A percentile compares a stretch with the other conserved stretches of the same genome.
Conservation (phyloP, 2,888 invertebrate genomes). For the Kuschelorhynchus macadamiae region DNA sequence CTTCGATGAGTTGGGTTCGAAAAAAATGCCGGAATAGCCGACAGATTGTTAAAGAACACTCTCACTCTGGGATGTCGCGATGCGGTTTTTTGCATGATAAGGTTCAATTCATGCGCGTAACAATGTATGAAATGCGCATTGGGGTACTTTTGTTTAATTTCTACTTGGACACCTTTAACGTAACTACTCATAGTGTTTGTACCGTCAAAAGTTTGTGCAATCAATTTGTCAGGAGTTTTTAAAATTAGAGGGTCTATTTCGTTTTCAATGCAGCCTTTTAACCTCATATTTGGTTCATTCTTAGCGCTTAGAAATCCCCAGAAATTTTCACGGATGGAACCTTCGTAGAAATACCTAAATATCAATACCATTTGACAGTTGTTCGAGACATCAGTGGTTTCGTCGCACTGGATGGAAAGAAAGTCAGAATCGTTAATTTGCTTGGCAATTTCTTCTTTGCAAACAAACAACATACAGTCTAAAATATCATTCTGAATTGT, state of each 20-base stretch:
- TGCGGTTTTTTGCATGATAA: slow-evolving; percentile 43
- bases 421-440: slow-evolving; percentile 9
- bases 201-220: slow-evolving; percentile 47
- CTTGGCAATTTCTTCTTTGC: slow-evolving; percentile 14
- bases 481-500: slow-evolving; percentile 21
- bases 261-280: slow-evolving; percentile 18
- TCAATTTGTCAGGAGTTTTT: slow-evolving; percentile 41
- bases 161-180: slow-evolving; percentile 39
- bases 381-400: slow-evolving; percentile 35
- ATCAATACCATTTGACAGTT: slow-evolving; percentile 36
- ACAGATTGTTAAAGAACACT: slow-evolving; percentile 22
- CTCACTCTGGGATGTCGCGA: slow-evolving; percentile 34
- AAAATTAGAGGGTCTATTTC: slow-evolving; percentile 39
- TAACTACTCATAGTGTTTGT: slow-evolving; percentile 43
- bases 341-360: slow-evolving; percentile 5
- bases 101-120: slow-evolving; percentile 48
- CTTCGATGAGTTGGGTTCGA: slow-evolving; percentile 24
- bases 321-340: slow-evolving; percentile 6
- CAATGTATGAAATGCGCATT: slow-evolving; percentile 49
- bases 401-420: slow-evolving; percentile 30
- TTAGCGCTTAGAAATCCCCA: slow-evolving; percentile 14
- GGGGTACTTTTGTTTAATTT: slow-evolving; percentile 40
- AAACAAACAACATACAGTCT: slow-evolving; percentile 26
- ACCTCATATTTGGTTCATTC: slow-evolving; percentile 14
- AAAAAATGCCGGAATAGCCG: slow-evolving; percentile 36